phyloP scores from a whole-genome alignment of 2,797 vertebrate species.

The Toxotes lorentzi region DNA sequence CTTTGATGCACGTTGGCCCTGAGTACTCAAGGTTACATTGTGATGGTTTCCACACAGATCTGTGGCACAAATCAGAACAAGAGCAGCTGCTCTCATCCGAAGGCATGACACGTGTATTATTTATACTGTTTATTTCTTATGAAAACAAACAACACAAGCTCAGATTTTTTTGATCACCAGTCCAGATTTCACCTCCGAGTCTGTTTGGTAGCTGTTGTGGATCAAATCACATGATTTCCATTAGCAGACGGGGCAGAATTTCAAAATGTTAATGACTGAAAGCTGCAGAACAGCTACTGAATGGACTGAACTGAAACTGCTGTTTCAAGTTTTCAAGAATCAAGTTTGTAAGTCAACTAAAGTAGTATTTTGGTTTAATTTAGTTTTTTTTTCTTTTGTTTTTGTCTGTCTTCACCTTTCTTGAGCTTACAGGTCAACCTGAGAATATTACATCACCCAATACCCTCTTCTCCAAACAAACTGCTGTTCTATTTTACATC shows the following conservation, averaged over 20 bases:
- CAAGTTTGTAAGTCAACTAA: not conserved
- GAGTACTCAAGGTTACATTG: conserved; percentile 33
- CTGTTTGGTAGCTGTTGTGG: not conserved
- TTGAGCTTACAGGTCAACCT: no score
- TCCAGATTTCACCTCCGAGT: not conserved
- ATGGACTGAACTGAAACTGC: not conserved
- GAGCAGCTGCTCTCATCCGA: conserved; percentile 17
- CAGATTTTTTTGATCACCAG: not conserved
- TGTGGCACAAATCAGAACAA: conserved; percentile 11
- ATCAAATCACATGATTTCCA: not conserved
- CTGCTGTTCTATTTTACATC: not conserved
- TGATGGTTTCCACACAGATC: conserved; percentile 37
- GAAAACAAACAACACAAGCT: conserved; percentile 1
- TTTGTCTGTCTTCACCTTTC: not conserved
- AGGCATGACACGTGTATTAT: not conserved
- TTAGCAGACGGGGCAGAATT: not conserved
- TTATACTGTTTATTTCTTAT: not conserved
- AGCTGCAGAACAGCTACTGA: not conserved
- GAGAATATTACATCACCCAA: no score
- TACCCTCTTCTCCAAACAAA: not conserved
- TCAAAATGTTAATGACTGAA: not conserved
- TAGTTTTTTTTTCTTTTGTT: conserved; percentile 2
- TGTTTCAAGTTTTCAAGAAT: not conserved
- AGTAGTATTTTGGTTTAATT: not conserved
- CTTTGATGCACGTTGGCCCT: conserved; percentile 42